A percentile compares a stretch with the other conserved stretches of the same genome.
phyloP scores from a whole-genome alignment of 2,888 invertebrate species.

The Augochlorella aurata region DNA sequence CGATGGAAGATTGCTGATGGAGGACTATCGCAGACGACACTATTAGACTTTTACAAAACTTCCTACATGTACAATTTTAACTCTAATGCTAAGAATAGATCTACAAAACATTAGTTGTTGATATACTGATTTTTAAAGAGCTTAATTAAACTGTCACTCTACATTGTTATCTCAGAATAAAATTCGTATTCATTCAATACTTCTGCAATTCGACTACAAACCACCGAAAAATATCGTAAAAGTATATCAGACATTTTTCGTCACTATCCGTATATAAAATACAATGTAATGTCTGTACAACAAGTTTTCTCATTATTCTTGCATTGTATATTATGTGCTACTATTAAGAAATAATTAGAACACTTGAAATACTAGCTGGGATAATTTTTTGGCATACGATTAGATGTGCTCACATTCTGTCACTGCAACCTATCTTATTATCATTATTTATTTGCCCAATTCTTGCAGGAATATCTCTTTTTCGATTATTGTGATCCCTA shows the following conservation, averaged over 20 bases:
- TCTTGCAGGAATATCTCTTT: too few relatives aligned
- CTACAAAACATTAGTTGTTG: too few relatives aligned
- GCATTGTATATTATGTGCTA: not conserved
- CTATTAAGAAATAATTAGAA: not conserved
- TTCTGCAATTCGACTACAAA: not conserved
- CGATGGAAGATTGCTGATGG: slow-evolving; percentile 62
- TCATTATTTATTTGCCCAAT: too few relatives aligned
- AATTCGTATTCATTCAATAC: not conserved
- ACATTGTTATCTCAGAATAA: not conserved
- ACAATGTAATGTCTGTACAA: slow-evolving; percentile 5
- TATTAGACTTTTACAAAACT: not conserved
- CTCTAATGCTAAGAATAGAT: too few relatives aligned
- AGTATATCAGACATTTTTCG: not conserved
- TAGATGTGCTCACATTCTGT: too few relatives aligned
- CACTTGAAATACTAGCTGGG: not conserved
- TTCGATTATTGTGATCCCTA: too few relatives aligned
- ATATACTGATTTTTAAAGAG: not conserved
- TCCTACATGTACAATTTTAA: not conserved
- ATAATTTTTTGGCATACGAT: too few relatives aligned
- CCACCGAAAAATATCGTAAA: not conserved
- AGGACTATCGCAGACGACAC: not conserved
- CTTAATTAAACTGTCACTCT: too few relatives aligned
- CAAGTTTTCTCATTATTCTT: not conserved
- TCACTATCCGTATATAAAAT: not conserved
- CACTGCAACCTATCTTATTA: too few relatives aligned